phyloP scores from a whole-genome alignment of 2,113 vertebrate species.

The Polyodon spathula region DNA sequence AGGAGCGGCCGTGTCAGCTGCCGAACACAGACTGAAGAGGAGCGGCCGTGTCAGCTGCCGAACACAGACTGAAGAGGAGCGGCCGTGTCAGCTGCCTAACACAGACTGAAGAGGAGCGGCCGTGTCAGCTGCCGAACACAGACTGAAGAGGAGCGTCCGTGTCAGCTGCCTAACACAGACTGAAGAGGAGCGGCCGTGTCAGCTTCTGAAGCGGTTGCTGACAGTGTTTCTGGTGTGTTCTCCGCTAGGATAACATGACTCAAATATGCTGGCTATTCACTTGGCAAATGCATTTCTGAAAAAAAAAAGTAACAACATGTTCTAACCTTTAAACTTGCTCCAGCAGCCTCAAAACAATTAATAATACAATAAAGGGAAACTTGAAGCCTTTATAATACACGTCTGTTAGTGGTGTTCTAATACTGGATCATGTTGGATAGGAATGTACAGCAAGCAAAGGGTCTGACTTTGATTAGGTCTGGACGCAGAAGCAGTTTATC shows the following conservation, averaged over 20 bases:
- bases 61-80: too few relatives aligned
- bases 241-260: background rate
- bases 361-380: background rate
- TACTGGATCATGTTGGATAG: background rate
- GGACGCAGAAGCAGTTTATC: too few relatives aligned
- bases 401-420: background rate
- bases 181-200: conserved; percentile 1
- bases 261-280: conserved; percentile 3
- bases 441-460: background rate
- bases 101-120: too few relatives aligned
- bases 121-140: too few relatives aligned
- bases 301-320: conserved; percentile 5
- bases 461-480: too few relatives aligned
- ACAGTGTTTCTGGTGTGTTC: background rate
- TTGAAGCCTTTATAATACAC: background rate
- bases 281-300: conserved; percentile 1
- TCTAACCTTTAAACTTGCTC: conserved; percentile 2
- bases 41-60: too few relatives aligned
- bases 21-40: too few relatives aligned
- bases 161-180: too few relatives aligned
- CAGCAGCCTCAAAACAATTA: background rate
- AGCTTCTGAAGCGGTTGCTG: background rate
- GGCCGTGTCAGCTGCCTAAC: too few relatives aligned
- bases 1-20: too few relatives aligned
- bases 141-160: too few relatives aligned